Percentiles rank a stretch among this genome's conserved stretches.
Evolutionary conservation across 2,797 vertebrate genomes (phyloP).

Genomic region (Nannoperca australis): DNA sequence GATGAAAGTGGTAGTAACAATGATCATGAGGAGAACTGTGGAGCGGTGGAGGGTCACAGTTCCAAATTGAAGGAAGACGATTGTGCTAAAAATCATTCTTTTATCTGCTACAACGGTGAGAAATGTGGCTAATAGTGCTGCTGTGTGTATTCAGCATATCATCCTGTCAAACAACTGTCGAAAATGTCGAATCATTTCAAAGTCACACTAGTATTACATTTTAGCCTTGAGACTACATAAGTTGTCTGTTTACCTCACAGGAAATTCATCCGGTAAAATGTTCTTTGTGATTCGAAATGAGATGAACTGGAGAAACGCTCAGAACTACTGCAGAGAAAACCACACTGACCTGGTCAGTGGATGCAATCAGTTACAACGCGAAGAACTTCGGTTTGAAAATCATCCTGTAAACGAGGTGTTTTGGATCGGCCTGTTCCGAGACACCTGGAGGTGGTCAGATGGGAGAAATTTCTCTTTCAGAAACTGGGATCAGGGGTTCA

Average conservation of each 20-base stretch:
- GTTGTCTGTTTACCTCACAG: constrained; percentile 7
- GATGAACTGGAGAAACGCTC: not conserved
- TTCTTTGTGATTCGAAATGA: accelerated
- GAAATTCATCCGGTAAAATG: accelerated
- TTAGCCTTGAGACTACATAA: not conserved
- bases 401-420: accelerated
- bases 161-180: not conserved
- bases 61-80: accelerated
- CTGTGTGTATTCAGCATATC: not conserved
- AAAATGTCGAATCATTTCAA: no score
- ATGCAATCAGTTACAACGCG: accelerated
- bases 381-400: accelerated
- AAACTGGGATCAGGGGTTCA: not conserved
- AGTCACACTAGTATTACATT: no score
- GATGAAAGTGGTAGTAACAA: accelerated
- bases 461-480: constrained; percentile 22
- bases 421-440: constrained; percentile 32
- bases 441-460: constrained; percentile 49
- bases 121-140: not conserved
- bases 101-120: constrained; percentile 51
- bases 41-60: accelerated
- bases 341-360: constrained; percentile 49
- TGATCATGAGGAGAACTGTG: constrained; percentile 18
- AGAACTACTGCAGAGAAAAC: not conserved
- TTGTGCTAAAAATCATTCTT: accelerated